Evolutionary conservation across 2,797 vertebrate genomes (phyloP).

Genomic region (Ctenopoma kingsleyae): DNA sequence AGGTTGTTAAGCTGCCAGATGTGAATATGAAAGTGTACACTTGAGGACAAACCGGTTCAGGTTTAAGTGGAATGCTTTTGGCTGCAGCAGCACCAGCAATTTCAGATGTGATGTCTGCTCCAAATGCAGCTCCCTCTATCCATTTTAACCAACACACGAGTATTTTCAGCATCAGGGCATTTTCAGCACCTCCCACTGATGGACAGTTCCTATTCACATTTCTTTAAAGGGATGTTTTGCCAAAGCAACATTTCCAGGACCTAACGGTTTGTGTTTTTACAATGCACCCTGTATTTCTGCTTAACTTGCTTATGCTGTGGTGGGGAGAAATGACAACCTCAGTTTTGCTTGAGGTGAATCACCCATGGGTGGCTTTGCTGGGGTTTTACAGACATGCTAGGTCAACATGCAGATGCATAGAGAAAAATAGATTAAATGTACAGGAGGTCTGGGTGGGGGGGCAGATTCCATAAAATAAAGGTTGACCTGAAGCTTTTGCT

Average conservation of each 20-base stretch:
- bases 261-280: constrained; percentile 15
- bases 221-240: constrained; percentile 12
- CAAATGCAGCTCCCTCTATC: constrained; percentile 48
- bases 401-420: constrained; percentile 37
- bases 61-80: constrained; percentile 40
- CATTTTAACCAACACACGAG: constrained; percentile 51
- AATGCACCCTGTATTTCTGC: constrained; percentile 17
- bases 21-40: constrained; percentile 38
- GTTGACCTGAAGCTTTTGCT: constrained; percentile 35
- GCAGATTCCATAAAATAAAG: constrained; percentile 30
- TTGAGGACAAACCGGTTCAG: constrained; percentile 41
- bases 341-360: constrained; percentile 14
- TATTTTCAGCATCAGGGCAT: constrained; percentile 60
- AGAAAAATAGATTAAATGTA: not conserved
- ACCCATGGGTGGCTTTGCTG: constrained; percentile 40
- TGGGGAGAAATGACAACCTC: constrained; percentile 22
- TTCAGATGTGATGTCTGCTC: constrained; percentile 49
- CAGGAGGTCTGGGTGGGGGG: not conserved
- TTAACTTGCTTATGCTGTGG: constrained; percentile 33
- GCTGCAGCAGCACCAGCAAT: constrained; percentile 36
- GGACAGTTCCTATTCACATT: constrained; percentile 68
- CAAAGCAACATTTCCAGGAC: constrained; percentile 31
- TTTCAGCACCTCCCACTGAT: constrained; percentile 74
- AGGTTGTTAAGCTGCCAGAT: constrained; percentile 52
- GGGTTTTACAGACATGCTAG: constrained; percentile 38